phyloP scores from a whole-genome alignment of 1,140 invertebrate genomes.

The Bombus turneri region DNA sequence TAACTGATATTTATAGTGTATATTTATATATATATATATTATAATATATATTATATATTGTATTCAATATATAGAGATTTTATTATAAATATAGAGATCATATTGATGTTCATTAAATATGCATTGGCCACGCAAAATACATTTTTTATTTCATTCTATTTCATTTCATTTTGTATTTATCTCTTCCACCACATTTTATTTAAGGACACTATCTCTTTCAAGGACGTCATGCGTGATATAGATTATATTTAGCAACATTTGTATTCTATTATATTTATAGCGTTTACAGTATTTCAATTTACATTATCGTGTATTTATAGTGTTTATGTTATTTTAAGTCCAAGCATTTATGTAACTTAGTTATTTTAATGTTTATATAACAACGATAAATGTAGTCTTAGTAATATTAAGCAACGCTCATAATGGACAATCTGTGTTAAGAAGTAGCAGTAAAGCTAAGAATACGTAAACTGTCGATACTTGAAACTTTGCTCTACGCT shows the following conservation, averaged over 20 bases:
- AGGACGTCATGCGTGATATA: background rate
- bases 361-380: background rate
- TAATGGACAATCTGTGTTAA: background rate
- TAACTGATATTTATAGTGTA: fast-evolving
- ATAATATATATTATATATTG: too few species aligned
- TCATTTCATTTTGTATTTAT: background rate
- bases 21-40: too few species aligned
- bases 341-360: background rate
- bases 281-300: background rate
- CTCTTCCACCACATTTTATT: background rate
- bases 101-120: background rate
- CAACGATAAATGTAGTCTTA: background rate
- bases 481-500: background rate
- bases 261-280: background rate
- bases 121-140: background rate
- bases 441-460: background rate
- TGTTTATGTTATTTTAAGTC: background rate
- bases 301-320: background rate
- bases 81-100: too few species aligned
- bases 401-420: background rate
- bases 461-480: background rate
- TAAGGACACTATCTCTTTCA: background rate
- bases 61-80: too few species aligned
- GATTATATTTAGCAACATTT: background rate
- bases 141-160: background rate